phyloP scores from a whole-genome alignment of 2,888 invertebrate species.

The Synergus itoensis region DNA sequence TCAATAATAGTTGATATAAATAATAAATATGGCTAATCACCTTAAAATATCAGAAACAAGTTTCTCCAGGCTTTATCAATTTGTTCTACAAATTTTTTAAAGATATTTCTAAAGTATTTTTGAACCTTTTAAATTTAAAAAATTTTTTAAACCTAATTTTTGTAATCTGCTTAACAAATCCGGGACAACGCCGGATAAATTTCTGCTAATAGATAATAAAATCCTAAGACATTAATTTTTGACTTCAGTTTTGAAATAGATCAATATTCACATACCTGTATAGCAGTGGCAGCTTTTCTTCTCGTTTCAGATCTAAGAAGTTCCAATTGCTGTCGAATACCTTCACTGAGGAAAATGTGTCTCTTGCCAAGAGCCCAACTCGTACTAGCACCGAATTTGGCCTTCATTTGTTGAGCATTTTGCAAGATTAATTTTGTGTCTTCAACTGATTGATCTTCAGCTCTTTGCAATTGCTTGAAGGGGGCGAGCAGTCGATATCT shows the following conservation, averaged over 20 bases:
- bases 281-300: conserved; percentile 88
- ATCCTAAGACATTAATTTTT: background rate
- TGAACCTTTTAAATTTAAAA: background rate
- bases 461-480: conserved; percentile 84
- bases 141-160: no score
- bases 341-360: conserved; percentile 96
- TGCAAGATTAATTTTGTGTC: conserved; percentile 88
- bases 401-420: conserved; percentile 82
- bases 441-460: conserved; percentile 86
- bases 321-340: conserved; percentile 93
- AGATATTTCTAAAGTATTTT: no score
- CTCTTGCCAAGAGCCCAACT: conserved; percentile 96
- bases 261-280: conserved; percentile 79
- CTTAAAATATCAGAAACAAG: no score
- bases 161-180: no score
- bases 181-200: no score
- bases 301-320: conserved; percentile 88
- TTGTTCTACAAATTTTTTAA: no score
- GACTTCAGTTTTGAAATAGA: background rate
- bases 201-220: no score
- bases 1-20: background rate
- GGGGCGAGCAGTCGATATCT: conserved; percentile 92
- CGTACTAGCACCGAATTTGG: conserved; percentile 78
- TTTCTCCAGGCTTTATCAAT: no score
- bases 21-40: background rate